Evolutionary conservation across 2,888 invertebrate species (phyloP).

Genomic region (Catocala sponsa): DNA sequence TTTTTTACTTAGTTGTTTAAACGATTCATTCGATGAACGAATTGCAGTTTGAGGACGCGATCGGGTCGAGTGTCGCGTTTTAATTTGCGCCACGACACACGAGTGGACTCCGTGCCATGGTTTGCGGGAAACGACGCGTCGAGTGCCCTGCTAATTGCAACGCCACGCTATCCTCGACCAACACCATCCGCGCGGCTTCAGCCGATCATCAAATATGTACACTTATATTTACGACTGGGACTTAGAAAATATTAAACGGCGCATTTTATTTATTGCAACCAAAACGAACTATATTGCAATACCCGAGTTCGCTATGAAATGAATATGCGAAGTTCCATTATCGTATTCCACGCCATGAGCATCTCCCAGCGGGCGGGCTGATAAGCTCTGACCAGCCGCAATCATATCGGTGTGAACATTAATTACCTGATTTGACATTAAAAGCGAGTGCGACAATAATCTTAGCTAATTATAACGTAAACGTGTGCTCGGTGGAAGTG

Average conservation of each 20-base stretch:
- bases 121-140: slow-evolving; percentile 73
- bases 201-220: slow-evolving; percentile 64
- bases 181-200: slow-evolving; percentile 62
- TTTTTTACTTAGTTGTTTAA: slow-evolving; percentile 56
- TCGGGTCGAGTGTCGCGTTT: slow-evolving; percentile 83
- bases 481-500: slow-evolving; percentile 61
- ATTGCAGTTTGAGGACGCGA: slow-evolving; percentile 77
- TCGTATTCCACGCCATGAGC: slow-evolving; percentile 61
- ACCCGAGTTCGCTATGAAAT: slow-evolving; percentile 47
- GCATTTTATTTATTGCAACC: slow-evolving; percentile 35
- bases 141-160: slow-evolving; percentile 86
- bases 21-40: slow-evolving; percentile 74
- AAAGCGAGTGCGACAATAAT: slow-evolving; percentile 72
- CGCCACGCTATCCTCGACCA: slow-evolving; percentile 69
- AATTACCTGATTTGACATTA: slow-evolving; percentile 77
- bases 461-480: slow-evolving; percentile 77
- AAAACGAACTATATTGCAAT: slow-evolving; percentile 10
- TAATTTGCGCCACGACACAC: slow-evolving; percentile 87
- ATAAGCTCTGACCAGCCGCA: slow-evolving; percentile 80
- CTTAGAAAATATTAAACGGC: slow-evolving; percentile 29
- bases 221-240: slow-evolving; percentile 45
- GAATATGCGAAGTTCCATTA: slow-evolving; percentile 64
- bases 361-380: slow-evolving; percentile 75
- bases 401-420: slow-evolving; percentile 83
- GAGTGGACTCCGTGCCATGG: slow-evolving; percentile 79